Evolutionary conservation across 2,797 vertebrate genomes (phyloP).

Genomic region (Allobates femoralis): DNA sequence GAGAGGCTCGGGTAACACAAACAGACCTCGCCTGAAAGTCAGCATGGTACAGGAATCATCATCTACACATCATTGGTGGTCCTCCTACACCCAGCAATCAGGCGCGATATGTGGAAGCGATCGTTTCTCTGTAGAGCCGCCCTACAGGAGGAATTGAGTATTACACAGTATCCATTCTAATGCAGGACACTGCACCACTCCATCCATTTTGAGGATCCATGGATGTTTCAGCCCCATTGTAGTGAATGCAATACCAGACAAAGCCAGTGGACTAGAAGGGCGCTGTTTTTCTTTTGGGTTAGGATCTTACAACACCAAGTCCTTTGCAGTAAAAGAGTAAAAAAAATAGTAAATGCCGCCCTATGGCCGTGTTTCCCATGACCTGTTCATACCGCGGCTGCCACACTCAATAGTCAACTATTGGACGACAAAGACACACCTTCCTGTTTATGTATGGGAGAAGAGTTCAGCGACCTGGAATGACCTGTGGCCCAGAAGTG

Average conservation of each 20-base stretch:
- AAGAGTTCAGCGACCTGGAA: background rate
- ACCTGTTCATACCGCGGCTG: background rate
- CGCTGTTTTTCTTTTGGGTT: background rate
- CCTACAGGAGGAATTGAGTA: background rate
- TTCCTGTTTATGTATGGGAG: conserved; percentile 5
- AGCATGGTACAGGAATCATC: too few relatives aligned
- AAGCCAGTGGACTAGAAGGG: too few relatives aligned
- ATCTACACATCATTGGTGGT: too few relatives aligned
- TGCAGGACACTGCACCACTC: too few relatives aligned
- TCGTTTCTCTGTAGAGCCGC: background rate
- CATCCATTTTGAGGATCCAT: too few relatives aligned
- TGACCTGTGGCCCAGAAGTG: background rate
- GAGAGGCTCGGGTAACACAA: background rate
- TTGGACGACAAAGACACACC: background rate
- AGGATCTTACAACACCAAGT: background rate
- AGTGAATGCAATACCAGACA: background rate
- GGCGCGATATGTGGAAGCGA: background rate
- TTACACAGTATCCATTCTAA: too few relatives aligned
- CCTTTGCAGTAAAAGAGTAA: background rate
- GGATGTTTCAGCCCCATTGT: background rate
- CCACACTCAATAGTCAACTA: background rate
- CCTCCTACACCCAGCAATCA: background rate
- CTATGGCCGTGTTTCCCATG: background rate
- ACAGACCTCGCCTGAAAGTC: background rate
- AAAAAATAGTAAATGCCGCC: background rate